Percentiles rank a stretch among this genome's conserved stretches.
Conservation (phyloP, 2,797 vertebrate species). For the Sebastes cheni region DNA sequence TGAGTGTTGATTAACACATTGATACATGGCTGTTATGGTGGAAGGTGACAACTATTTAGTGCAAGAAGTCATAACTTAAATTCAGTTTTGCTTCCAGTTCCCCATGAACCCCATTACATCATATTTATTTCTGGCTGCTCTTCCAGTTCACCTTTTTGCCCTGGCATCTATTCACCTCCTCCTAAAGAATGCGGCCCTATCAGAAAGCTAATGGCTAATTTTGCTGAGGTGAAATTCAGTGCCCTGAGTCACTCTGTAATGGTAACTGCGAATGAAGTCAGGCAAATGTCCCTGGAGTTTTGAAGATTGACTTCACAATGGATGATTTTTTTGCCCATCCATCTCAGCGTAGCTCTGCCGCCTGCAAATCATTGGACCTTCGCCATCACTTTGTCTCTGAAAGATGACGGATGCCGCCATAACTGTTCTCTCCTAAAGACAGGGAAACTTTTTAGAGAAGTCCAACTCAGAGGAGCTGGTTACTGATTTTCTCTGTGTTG, state of each 20-base stretch:
- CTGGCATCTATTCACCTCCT: not conserved
- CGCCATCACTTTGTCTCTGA: conserved; percentile 43
- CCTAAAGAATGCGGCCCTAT: not conserved
- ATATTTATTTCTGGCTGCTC: not conserved
- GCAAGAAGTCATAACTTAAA: not conserved
- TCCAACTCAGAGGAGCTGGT: conserved; percentile 21
- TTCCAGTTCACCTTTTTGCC: conserved; percentile 1
- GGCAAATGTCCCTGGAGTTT: conserved; percentile 55
- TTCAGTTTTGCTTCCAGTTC: not conserved
- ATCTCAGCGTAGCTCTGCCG: conserved; percentile 34
- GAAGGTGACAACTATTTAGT: not conserved
- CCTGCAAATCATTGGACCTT: conserved; percentile 49
- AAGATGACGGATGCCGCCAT: conserved; percentile 53
- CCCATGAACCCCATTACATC: not conserved
- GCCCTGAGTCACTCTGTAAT: conserved; percentile 45
- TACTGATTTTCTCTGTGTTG: conserved; percentile 8
- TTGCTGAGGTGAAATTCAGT: conserved; percentile 28
- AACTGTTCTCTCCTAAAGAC: conserved; percentile 31
- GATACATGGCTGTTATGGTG: not conserved
- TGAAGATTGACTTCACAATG: conserved; percentile 43
- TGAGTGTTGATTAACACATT: no score
- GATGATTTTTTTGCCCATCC: conserved; percentile 50
- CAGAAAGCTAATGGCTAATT: conserved; percentile 47
- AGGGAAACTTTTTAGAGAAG: conserved; percentile 37
- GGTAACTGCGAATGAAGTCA: conserved; percentile 48